Evolutionary conservation across 2,888 invertebrate species (phyloP).

Genomic region (Eledone cirrhosa): DNA sequence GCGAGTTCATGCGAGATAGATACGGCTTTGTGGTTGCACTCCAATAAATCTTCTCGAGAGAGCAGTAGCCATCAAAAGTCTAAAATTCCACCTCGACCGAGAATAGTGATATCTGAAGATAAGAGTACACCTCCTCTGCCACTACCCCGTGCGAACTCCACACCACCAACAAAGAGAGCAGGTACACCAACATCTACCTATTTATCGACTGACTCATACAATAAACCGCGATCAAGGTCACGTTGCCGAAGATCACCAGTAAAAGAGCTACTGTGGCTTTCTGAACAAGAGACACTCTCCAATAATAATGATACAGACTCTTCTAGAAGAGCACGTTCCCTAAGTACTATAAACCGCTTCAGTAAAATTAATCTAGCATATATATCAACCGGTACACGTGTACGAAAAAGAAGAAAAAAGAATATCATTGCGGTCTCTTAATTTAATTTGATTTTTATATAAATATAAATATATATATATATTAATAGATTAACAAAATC

Average conservation of each 20-base stretch:
- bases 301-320: not conserved
- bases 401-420: constrained; percentile 24
- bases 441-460: not conserved
- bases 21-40: not conserved
- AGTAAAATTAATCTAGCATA: constrained; percentile 26
- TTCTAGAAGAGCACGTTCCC: not conserved
- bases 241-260: constrained; percentile 16
- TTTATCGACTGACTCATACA: not conserved
- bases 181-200: not conserved
- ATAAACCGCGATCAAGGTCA: constrained; percentile 10
- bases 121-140: not conserved
- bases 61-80: not conserved
- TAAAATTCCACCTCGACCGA: not conserved
- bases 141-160: not conserved
- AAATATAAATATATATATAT: too few relatives aligned
- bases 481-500: too few relatives aligned
- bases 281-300: not conserved
- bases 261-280: constrained; percentile 18
- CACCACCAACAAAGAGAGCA: too few relatives aligned
- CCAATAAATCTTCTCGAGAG: not conserved
- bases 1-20: constrained; percentile 18
- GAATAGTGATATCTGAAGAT: not conserved
- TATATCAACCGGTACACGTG: constrained; percentile 20
- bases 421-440: constrained; percentile 23
- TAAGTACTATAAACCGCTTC: not conserved